These are phyloP conservation scores for Trachemys scripta DNA, from an alignment of 2,113 vertebrate genomes.

Conservation along the genomic window DNA sequence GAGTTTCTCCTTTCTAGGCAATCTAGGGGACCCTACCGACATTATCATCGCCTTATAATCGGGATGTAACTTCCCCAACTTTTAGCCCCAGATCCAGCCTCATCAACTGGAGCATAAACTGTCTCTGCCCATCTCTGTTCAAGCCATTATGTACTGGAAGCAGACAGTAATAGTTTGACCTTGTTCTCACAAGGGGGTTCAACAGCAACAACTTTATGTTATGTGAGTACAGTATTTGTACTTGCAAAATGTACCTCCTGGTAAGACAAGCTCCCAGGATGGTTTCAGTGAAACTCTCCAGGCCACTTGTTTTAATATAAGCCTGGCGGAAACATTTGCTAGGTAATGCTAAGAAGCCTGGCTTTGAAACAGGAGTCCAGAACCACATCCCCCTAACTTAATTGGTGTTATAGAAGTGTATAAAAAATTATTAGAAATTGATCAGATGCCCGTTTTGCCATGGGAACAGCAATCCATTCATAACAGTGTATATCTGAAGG, in stretches of 20 bases:
- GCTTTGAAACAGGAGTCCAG: background rate
- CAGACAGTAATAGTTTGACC: background rate
- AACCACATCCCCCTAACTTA: background rate
- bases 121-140: background rate
- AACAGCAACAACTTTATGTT: background rate
- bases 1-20: background rate
- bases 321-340: background rate
- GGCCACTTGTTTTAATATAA: background rate
- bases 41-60: background rate
- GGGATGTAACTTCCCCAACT: background rate
- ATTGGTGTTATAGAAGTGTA: fast-evolving
- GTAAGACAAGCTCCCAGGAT: background rate
- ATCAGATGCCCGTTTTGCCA: fast-evolving
- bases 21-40: background rate
- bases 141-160: background rate
- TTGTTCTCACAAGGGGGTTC: background rate
- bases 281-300: background rate
- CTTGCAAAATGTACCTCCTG: background rate
- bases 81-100: fast-evolving
- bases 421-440: background rate
- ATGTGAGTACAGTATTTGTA: background rate
- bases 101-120: fast-evolving
- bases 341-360: fast-evolving
- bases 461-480: fast-evolving
- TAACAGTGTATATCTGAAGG: background rate